Evolutionary conservation across 1,140 invertebrate species (phyloP).

Genomic region (Pseudomyrmex dendroicus): DNA sequence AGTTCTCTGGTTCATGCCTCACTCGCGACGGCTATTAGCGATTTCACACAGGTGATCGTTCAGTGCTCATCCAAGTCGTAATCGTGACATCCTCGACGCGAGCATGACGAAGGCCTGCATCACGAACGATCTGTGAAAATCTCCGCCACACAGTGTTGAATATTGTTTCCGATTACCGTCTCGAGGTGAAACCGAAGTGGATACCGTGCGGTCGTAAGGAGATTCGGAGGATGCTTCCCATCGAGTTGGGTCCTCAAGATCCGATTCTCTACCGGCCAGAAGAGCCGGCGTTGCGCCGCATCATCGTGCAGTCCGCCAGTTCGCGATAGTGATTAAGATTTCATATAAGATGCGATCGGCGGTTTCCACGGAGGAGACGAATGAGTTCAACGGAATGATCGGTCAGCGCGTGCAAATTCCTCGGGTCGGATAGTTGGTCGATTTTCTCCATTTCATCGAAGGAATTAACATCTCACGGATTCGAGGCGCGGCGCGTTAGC

Average conservation of each 20-base stretch:
- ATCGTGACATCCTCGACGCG: constrained; percentile 11
- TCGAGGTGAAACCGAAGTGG: constrained; percentile 13
- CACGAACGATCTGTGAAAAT: constrained; percentile 19
- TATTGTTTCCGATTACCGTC: constrained; percentile 28
- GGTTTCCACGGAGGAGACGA: constrained; percentile 9
- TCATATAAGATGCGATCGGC: constrained; percentile 39
- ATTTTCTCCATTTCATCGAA: neutral
- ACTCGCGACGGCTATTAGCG: constrained; percentile 39
- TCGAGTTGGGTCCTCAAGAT: constrained; percentile 10
- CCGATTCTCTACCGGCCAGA: neutral
- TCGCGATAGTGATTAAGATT: constrained; percentile 48
- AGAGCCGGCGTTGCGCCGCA: neutral
- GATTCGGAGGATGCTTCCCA: constrained; percentile 44
- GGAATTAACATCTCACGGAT: too few relatives aligned
- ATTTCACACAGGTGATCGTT: neutral
- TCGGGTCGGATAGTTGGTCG: constrained; percentile 35
- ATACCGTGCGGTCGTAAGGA: constrained; percentile 20
- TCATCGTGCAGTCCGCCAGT: constrained; percentile 9
- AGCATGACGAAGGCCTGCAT: constrained; percentile 4
- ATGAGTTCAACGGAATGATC: constrained; percentile 31
- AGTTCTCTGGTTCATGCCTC: neutral
- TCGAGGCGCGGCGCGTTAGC: constrained; percentile 15
- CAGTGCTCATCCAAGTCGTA: neutral
- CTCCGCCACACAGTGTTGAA: neutral
- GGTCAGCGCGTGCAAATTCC: constrained; percentile 19